Conservation (phyloP, 2,888 invertebrate species). For the Galerucella calmariensis region DNA sequence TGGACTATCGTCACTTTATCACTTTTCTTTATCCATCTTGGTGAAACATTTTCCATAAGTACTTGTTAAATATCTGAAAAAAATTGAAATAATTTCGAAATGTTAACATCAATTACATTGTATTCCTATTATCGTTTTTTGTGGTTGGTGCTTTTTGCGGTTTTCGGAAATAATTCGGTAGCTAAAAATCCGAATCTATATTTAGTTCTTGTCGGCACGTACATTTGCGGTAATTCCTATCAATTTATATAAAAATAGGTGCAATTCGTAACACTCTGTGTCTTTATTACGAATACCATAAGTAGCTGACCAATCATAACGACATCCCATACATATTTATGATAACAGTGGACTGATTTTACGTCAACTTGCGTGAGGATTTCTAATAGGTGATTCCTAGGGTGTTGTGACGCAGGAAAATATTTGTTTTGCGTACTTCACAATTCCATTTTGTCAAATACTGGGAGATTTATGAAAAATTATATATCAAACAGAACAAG, state of each 20-base stretch:
- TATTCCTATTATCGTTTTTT: background rate
- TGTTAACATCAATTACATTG: background rate
- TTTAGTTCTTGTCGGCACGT: background rate
- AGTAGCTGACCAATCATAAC: constrained; percentile 4
- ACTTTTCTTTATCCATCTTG: too few species aligned
- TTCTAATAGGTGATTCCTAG: background rate
- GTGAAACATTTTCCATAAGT: too few species aligned
- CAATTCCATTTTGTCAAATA: background rate
- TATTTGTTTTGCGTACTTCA: background rate
- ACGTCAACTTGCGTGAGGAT: background rate
- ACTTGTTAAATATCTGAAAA: background rate
- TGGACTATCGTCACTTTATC: too few species aligned
- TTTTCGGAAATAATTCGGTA: background rate
- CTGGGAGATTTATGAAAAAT: too few species aligned
- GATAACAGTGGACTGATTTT: background rate
- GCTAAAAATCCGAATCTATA: background rate
- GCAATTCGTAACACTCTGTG: background rate
- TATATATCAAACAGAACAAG: too few species aligned
- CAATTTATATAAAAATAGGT: background rate
- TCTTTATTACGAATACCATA: constrained; percentile 6
- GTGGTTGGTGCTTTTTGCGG: background rate
- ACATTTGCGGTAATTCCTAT: constrained; percentile 1
- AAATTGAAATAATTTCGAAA: background rate
- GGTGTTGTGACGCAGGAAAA: background rate
- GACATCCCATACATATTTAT: constrained; percentile 11